Evolutionary conservation across 1,140 invertebrate species (phyloP), one percentile per base, ranked within the genome.

Genomic region (Acromyrmex charruanus): DNA sequence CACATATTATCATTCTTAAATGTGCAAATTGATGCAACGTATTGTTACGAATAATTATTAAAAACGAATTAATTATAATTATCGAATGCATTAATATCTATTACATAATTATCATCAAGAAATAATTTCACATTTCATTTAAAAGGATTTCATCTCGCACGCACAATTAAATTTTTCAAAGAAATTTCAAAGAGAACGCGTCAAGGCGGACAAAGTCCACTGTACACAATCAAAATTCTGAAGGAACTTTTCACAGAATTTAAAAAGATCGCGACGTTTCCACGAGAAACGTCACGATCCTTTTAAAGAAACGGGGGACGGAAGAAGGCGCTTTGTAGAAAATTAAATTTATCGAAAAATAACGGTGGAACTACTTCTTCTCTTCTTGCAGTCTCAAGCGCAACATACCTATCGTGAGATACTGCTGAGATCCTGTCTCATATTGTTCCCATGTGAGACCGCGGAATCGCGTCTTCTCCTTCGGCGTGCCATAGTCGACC

Each of bases 341-440:
- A 63, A 84, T 63, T 74, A 61, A 75, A 84, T 84, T 74, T 63
- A 74, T 75, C 25, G 44, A 74, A 61, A 61, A 82, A 72, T 69
- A 80, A 80, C 18, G 25, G 25, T 7, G 4, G 49, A 16, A 49
- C 10, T 44, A 21, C 18, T 44, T 39, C 25, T 77, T 53, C 53
- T 6, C 53, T 55, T 18, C 16, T n/a, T 16, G 14, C 35, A 10
- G 9, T n/a, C 25, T 21, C 49, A 21, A 39, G 39, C 18, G 14
- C 1, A 21, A 68, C 53, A 96, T 94, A 98, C 97, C 96, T 92
- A 98, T 96, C 92, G 96, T 97, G 68, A 98, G 94, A 93, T 98
- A 98, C 87, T 96, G 96, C 93, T 98, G 97, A 16, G 97, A 97
- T n/a, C 96, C 96, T 18, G 97, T 96, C 89, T 98, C 97, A 92